A percentile compares a stretch with the other conserved stretches of the same genome.
These are phyloP conservation scores for Albula glossodonta DNA, from an alignment of 2,113 vertebrate species.

Conservation along the genomic window DNA sequence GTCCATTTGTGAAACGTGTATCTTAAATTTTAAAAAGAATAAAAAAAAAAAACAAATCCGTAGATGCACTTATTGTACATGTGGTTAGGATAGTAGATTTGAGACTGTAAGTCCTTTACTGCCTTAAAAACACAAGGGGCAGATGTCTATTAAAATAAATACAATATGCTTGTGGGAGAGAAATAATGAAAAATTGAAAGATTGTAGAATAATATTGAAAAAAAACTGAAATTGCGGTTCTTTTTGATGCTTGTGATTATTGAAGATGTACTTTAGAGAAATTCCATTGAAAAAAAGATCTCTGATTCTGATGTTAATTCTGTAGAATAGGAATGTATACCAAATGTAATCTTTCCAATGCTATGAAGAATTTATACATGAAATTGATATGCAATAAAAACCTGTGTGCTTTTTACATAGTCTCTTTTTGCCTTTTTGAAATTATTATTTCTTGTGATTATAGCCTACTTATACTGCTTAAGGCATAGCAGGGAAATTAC, in stretches of 20 bases:
- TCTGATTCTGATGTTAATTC: slow-evolving; percentile 91
- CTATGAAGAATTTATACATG: slow-evolving; percentile 99
- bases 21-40: slow-evolving; percentile 75
- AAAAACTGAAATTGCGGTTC: slow-evolving; percentile 81
- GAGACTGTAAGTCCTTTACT: slow-evolving; percentile 78
- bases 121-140: slow-evolving; percentile 69
- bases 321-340: slow-evolving; percentile 98
- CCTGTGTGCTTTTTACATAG: slow-evolving; percentile 97
- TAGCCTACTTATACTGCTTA: background rate
- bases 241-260: slow-evolving; percentile 90
- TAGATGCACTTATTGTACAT: slow-evolving; percentile 95
- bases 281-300: slow-evolving; percentile 82
- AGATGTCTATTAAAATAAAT: slow-evolving; percentile 71
- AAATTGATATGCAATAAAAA: slow-evolving; percentile 99
- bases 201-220: slow-evolving; percentile 81
- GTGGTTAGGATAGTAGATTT: slow-evolving; percentile 85
- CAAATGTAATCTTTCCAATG: slow-evolving; percentile 99
- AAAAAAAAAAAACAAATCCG: slow-evolving; percentile 69
- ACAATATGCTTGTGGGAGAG: slow-evolving; percentile 74
- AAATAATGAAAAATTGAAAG: slow-evolving; percentile 68
- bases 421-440: slow-evolving; percentile 46
- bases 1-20: slow-evolving; percentile 91
- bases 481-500: too few species aligned
- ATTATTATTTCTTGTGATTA: background rate
- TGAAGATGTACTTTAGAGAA: slow-evolving; percentile 92